phyloP scores from a whole-genome alignment of 2,888 invertebrate genomes.

The Philaethria dido region DNA sequence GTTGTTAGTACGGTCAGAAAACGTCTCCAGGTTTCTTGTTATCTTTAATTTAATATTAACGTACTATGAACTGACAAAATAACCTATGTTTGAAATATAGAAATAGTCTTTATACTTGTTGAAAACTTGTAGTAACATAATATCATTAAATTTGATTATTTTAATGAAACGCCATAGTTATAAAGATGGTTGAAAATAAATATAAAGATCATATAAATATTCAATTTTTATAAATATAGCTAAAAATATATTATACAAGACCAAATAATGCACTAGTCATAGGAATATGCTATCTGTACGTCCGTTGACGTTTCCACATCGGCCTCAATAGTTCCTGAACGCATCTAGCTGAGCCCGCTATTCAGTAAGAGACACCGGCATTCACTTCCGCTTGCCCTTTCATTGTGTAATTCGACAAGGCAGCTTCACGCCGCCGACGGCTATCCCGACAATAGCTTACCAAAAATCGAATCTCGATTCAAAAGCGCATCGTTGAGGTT shows the following conservation, averaged over 20 bases:
- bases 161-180: neutral
- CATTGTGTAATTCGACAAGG: constrained; percentile 77
- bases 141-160: neutral
- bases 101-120: no score
- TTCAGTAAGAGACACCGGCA: constrained; percentile 73
- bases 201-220: no score
- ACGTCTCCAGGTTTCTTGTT: neutral
- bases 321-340: constrained; percentile 75
- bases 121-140: no score
- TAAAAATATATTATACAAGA: neutral
- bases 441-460: constrained; percentile 73
- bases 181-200: neutral
- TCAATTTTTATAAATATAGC: neutral
- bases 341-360: constrained; percentile 56
- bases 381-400: constrained; percentile 78
- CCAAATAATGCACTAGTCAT: neutral
- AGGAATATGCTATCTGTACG: constrained; percentile 46
- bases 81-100: no score
- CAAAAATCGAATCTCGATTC: constrained; percentile 80
- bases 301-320: constrained; percentile 51
- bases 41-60: neutral
- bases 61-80: no score
- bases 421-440: constrained; percentile 75
- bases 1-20: constrained; percentile 45
- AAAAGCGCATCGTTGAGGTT: constrained; percentile 84